Evolutionary conservation across 2,113 vertebrate species (phyloP).

Genomic region (Euleptes europaea): DNA sequence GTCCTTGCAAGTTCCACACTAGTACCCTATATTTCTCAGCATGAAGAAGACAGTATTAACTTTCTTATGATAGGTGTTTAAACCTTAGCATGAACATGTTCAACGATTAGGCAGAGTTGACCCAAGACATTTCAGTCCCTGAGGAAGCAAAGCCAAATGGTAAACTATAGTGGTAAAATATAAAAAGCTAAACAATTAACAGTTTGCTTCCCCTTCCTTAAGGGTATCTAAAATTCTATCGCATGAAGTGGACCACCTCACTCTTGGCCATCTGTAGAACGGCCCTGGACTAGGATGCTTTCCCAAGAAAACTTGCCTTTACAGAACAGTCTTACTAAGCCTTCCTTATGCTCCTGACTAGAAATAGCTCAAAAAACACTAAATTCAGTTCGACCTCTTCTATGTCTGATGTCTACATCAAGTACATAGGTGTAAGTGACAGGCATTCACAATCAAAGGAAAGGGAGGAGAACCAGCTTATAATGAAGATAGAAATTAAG

Average conservation of each 20-base stretch:
- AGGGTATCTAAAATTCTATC: not conserved
- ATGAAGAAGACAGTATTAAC: slow-evolving; percentile 30
- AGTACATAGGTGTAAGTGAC: slow-evolving; percentile 38
- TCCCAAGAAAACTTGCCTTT: slow-evolving; percentile 38
- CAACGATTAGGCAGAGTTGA: slow-evolving; percentile 27
- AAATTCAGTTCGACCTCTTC: slow-evolving; percentile 51
- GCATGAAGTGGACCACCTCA: not conserved
- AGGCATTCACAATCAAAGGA: slow-evolving; percentile 66
- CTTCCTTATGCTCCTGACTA: slow-evolving; percentile 35
- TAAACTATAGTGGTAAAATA: not conserved
- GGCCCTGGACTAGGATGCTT: not conserved
- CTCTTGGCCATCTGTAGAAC: not conserved
- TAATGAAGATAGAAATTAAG: slow-evolving; percentile 58
- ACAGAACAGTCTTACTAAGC: slow-evolving; percentile 20
- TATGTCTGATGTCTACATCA: slow-evolving; percentile 63
- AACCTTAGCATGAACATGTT: slow-evolving; percentile 40
- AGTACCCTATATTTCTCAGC: slow-evolving; percentile 20
- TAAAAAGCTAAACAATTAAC: not conserved
- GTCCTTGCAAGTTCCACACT: too few species aligned
- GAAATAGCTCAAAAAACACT: slow-evolving; percentile 46
- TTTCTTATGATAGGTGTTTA: slow-evolving; percentile 20
- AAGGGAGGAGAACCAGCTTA: slow-evolving; percentile 60
- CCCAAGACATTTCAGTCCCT: not conserved
- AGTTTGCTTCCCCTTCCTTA: not conserved
- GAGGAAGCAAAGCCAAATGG: not conserved